Evolutionary conservation across 2,888 invertebrate genomes (phyloP).

Genomic region (Gandaritis pyraliata): DNA sequence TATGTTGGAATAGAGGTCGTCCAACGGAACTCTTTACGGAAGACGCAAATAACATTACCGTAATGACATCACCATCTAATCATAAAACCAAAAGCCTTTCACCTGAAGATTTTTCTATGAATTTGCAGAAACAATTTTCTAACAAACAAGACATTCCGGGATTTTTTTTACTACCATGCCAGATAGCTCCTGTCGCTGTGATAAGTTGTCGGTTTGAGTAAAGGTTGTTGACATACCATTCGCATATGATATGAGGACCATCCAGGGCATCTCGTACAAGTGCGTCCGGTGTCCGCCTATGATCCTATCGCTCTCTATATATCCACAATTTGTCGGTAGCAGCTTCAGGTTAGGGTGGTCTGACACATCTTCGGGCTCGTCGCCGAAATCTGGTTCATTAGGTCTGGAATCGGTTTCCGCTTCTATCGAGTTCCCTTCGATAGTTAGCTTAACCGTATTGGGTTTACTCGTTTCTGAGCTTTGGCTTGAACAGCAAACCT

Average conservation of each 20-base stretch:
- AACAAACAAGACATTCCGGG: too few relatives aligned
- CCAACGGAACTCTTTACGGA: too few relatives aligned
- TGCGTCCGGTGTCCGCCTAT: conserved; percentile 85
- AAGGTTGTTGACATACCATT: conserved; percentile 52
- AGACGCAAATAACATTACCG: too few relatives aligned
- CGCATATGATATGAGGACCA: conserved; percentile 88
- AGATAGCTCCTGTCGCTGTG: too few relatives aligned
- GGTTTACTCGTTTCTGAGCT: conserved; percentile 4
- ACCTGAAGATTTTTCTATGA: too few relatives aligned
- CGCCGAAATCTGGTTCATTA: conserved; percentile 7
- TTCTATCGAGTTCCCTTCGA: conserved; percentile 8
- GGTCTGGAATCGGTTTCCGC: background rate
- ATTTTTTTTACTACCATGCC: too few relatives aligned
- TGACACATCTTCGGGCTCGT: conserved; percentile 37
- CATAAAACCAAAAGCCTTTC: too few relatives aligned
- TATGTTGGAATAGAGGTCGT: too few relatives aligned
- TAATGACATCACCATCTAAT: too few relatives aligned
- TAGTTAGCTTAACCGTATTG: conserved; percentile 5
- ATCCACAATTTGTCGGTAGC: conserved; percentile 82
- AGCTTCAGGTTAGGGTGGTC: conserved; percentile 47
- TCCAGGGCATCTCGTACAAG: conserved; percentile 89
- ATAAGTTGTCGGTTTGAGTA: too few relatives aligned
- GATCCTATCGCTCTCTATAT: conserved; percentile 80
- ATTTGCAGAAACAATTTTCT: too few relatives aligned
- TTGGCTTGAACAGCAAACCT: conserved; percentile 55